Base-by-base conservation (phyloP, 2,113 vertebrate species). In the Phaethornis superciliosus region DNA sequence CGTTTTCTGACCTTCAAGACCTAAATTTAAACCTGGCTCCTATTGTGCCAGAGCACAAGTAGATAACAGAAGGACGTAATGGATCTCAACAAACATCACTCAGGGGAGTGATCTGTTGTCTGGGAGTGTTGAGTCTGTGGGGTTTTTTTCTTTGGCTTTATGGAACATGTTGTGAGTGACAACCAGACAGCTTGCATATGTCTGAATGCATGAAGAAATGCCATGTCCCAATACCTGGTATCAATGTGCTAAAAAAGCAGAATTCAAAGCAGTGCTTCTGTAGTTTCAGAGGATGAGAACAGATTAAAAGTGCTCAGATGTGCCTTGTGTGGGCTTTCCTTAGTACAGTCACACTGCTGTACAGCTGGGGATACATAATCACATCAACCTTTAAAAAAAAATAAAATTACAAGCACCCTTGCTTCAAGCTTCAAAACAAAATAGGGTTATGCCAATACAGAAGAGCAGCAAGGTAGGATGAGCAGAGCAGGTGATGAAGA, bases 71-170 rank as follows among this genome's bases (percentile, higher is more conserved):
- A 65, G 28, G 44, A 54, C 7, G 22, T 42, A 37, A 51, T 5
- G 30, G 15, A 44, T 16, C 51, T 65, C 9, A 9, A 21, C 33
- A 47, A 7, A 10, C 0, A 0, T 54, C 63, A 35, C 42, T 54
- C 9, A 4, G 13, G n/a, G 63, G 12, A 78, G 40, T 2, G 19
- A 62, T 0, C 1, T 1, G 4, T 32, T 2, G 0, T 19, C 46
- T 59, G n/a, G 12, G 37, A 51, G 3, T 63, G 26, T 9, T 26
- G 26, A 18, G 10, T 21, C 49, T 72, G n/a, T 7, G 1, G 21
- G 18, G 18, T 32, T 74, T 44, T 21, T 64, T 60, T 74, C 28
- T 33, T 65, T 75, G 27, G 20, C 71, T 75, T 76, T 55, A 64
- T 10, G 68, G 62, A 55, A 40, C 1, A 5, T 69, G 55, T 51